These are phyloP conservation scores for Mustelus asterias DNA, from an alignment of 2,113 vertebrate species.

Conservation along the genomic window DNA sequence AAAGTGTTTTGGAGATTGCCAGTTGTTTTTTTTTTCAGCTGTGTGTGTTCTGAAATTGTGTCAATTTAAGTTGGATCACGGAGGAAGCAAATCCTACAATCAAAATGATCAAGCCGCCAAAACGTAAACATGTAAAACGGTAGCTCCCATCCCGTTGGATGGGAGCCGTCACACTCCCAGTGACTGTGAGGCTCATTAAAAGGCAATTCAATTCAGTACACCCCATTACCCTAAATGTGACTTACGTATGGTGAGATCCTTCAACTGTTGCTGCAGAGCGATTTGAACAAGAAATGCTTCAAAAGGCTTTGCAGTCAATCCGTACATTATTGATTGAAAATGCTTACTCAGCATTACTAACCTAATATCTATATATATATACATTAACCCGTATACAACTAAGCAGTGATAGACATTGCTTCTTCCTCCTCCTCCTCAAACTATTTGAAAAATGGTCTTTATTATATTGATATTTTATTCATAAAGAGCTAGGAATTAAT, in stretches of 20 bases:
- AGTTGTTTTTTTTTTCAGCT: not conserved
- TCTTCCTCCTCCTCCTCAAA: not conserved
- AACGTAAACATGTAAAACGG: not conserved
- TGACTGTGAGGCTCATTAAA: conserved; percentile 35
- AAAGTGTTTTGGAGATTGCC: not conserved
- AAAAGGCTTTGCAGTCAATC: conserved; percentile 68
- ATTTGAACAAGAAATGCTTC: conserved; percentile 71
- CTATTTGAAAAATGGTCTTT: not conserved
- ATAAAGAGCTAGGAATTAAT: not conserved
- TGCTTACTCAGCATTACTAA: conserved; percentile 61
- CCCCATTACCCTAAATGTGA: conserved; percentile 33
- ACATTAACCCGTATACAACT: not conserved
- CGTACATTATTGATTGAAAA: conserved; percentile 62
- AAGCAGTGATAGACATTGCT: not conserved
- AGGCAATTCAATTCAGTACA: conserved; percentile 31
- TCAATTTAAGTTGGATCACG: not conserved
- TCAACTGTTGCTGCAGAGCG: conserved; percentile 67
- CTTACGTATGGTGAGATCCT: conserved; percentile 59
- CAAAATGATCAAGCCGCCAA: conserved; percentile 20
- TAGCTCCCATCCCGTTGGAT: conserved; percentile 18
- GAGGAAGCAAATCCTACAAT: conserved; percentile 24
- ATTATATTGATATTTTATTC: not conserved
- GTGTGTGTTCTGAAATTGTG: not conserved
- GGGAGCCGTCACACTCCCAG: not conserved
- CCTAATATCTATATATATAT: conserved; percentile 43